Percentiles rank a stretch among this genome's conserved stretches.
phyloP scores from a whole-genome alignment of 2,888 invertebrate genomes.

The Drosophila hamatofila region DNA sequence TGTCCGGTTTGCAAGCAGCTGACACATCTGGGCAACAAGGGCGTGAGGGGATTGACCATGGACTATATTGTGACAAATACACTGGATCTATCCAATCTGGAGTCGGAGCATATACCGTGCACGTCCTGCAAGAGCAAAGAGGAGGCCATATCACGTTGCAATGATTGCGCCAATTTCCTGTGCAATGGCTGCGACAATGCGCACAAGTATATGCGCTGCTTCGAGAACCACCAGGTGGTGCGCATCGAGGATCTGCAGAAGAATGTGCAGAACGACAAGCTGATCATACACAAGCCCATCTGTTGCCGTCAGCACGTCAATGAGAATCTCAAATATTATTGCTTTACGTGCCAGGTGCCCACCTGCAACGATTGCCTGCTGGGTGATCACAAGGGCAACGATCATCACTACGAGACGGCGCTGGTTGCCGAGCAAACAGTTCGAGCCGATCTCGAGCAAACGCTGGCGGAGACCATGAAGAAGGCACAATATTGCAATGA shows the following conservation, averaged over 20 bases:
- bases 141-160: conserved; percentile 96
- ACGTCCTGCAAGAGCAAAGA: conserved; percentile 98
- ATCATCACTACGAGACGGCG: conserved; percentile 93
- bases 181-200: conserved; percentile 98
- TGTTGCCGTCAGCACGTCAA: conserved; percentile 92
- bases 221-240: conserved; percentile 96
- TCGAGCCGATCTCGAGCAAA: conserved; percentile 90
- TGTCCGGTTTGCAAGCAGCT: conserved; percentile 94
- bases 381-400: conserved; percentile 92
- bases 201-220: conserved; percentile 98
- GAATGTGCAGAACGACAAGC: conserved; percentile 88
- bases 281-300: conserved; percentile 95
- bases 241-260: conserved; percentile 94
- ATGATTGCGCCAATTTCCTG: conserved; percentile 97
- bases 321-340: conserved; percentile 95
- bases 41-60: conserved; percentile 92
- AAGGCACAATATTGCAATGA: conserved; percentile 91
- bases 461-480: conserved; percentile 91
- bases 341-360: conserved; percentile 93
- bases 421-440: conserved; percentile 92
- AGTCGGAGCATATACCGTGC: conserved; percentile 90
- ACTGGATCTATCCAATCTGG: conserved; percentile 92
- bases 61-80: conserved; percentile 95
- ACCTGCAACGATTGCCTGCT: conserved; percentile 95
- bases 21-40: conserved; percentile 92